Base-by-base conservation (phyloP, 1,140 invertebrate species). In the Neodiprion pinetum region DNA sequence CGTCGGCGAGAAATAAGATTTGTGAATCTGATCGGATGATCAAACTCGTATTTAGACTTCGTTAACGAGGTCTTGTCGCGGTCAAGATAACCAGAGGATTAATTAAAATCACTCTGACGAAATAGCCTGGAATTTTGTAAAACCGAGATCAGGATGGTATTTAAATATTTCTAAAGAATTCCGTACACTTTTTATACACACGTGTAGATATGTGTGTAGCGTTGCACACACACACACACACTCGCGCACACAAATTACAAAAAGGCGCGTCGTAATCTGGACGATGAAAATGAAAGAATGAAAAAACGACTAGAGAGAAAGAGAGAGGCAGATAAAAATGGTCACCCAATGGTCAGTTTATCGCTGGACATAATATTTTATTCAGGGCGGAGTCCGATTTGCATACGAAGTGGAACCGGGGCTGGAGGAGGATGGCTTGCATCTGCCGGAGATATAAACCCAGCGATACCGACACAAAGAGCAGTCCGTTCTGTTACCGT, bases 341-440 rank as follows among this genome's bases (percentile, higher is more conserved):
- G 67, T 68, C 69, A 47, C 72, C 72, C 67, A 78, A 61, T 61
- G 70, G 75, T 71, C 48, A 49, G 74, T 77, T 80, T 78, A 81
- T 82, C 74, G 81, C 71, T 78, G 76, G 81, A 80, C 82, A 61
- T 82, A 82, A 82, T 82, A 82, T 82, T 82, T 82, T 82, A 82
- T 82, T 82, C 81, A 82, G 80, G 81, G 81, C 80, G 81, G 81
- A 82, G 81, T 79, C 76, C 76, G 73, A 82, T 82, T 82, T 82
- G 80, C 81, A 82, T 82, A 82, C 76, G 81, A 81, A 82, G 81
- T 79, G 76, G 77, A 69, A 66, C 14, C 28, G n/a, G 53, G 53
- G 72, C 70, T 68, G 70, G 77, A 71, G 69, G 28, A 40, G 28
- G 28, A 40, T 40, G 28, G 74, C 67, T 72, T 72, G 79, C 79